Evolutionary conservation across 2,113 vertebrate genomes (phyloP).

Genomic region (Hyperopisus bebe): DNA sequence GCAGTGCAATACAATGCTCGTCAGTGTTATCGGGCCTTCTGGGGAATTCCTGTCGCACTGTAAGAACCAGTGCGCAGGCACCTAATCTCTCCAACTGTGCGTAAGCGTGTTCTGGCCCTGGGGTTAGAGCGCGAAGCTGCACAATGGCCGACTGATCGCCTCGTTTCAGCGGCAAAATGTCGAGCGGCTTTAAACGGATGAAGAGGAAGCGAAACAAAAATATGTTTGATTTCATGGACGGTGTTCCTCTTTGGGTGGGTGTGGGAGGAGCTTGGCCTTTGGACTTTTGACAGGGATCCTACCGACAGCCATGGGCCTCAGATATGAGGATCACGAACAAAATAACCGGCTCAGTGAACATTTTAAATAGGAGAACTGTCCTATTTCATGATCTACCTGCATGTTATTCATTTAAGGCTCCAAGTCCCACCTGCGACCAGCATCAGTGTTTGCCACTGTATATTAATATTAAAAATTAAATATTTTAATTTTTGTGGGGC

Average conservation of each 20-base stretch:
- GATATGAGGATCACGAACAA: not conserved
- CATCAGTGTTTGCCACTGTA: not conserved
- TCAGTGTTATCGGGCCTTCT: not conserved
- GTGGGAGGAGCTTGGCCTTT: not conserved
- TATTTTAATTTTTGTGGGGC: not conserved
- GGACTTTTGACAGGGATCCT: not conserved
- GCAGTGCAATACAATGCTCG: not conserved
- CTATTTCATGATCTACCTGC: not conserved
- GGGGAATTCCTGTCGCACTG: slow-evolving; percentile 17
- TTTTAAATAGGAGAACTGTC: not conserved
- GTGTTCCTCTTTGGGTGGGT: not conserved
- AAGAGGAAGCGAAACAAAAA: not conserved
- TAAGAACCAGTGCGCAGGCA: not conserved
- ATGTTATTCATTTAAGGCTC: not conserved
- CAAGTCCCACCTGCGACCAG: not conserved
- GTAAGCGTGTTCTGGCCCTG: not conserved
- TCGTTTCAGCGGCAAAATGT: not conserved
- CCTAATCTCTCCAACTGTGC: not conserved
- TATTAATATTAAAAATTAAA: too few relatives aligned
- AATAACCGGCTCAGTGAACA: not conserved
- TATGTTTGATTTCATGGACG: not conserved
- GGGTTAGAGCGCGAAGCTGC: not conserved
- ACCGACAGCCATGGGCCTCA: not conserved
- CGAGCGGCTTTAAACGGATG: not conserved
- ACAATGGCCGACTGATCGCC: not conserved